Evolutionary conservation across 2,113 vertebrate species (phyloP), one percentile per base, ranked within the genome.

Genomic region (Limanda limanda): DNA sequence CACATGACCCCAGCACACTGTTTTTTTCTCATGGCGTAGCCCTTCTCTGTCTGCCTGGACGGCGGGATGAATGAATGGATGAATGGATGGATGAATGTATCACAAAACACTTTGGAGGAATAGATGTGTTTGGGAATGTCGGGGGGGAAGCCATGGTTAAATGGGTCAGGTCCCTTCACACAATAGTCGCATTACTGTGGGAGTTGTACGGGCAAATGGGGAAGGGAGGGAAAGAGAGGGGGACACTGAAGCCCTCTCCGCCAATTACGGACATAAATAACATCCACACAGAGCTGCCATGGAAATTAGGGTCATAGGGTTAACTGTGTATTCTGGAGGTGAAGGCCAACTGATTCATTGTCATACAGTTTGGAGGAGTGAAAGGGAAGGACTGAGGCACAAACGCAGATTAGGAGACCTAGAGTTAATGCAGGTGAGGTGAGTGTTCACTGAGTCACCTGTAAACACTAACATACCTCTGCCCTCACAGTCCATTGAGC

Each of bases 11-110:
- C 95, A 92, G 82, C 92, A 95, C 58, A 90, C 95, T 93, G 94
- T 95, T 96, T 90, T 96, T 96, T 96, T 95, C 94, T 96, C 95
- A 96, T 96, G 86, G 94, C 90, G 0, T 94, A 94, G 92, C 94
- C 95, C 93, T 95, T 95, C 55, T 75, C 48, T 93, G 93, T 92
- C 86, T 96, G 76, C 95, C 94, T 89, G 93, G 93, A 78, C 96
- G 95, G 95, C 94, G 93, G 95, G 96, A 95, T 83, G 71, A 78
- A 71, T 84, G 83, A 80, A 89, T 85, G 74, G 76, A 83, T 90
- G 76, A 89, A 88, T 48, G 83, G 88, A 84, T 86, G 83, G 78
- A 87, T 87, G 84, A 85, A 86, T 89, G 70, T 87, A 83, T 87
- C 72, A 88, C 86, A 92, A 86, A 91, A 89, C 75, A 71, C 85